Base-by-base conservation (phyloP, 2,888 invertebrate species). In the Pollenia griseotomentosa region DNA sequence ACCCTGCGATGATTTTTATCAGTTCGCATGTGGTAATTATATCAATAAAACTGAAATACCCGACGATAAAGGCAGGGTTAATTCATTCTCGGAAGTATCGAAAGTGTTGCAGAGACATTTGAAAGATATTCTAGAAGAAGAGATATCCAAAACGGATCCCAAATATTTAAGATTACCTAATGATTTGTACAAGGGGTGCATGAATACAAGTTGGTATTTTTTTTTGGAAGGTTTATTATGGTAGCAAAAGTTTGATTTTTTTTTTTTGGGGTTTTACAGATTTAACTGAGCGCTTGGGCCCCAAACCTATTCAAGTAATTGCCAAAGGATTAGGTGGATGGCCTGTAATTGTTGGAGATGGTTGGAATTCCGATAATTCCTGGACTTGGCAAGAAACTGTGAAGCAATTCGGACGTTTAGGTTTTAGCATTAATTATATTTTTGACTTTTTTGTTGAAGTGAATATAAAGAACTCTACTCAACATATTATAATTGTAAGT, bases 351-450 rank as follows among this genome's bases (percentile, higher is more conserved):
- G 96, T 96, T 89, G 97, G 96, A 0, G 94, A 95, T 48, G 88
- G 92, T 0, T 98, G 98, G 98, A 94, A 96, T 48, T 91, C 94
- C 2, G 3, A 23, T 2, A 83, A 91, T 40, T 93, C 94, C 12
- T 98, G 97, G 94, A 95, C 95, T 88, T 98, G 98, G 98, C 96
- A 96, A 90, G 94, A 96, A 89, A 96, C 97, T 0, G 96, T 97
- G 8, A 97, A 97, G 94, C 96, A 95, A 86, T 97, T 97, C 94
- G 95, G 97, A 57, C 93, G 94, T 75, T 94, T 95, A 71, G 98
- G 98, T 5, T 97, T 97, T 93, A 97, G 97, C 88, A 96, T 97
- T 82, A 97, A 98, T 93, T 97, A 97, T 92, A 96, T 98, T 93
- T 95, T 98, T 57, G 98, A 98, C 92, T 97, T 98, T 93, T 97